A percentile compares a stretch with the other conserved stretches of the same genome.
phyloP scores from a whole-genome alignment of 2,888 invertebrate genomes.

The Unio pictorum region DNA sequence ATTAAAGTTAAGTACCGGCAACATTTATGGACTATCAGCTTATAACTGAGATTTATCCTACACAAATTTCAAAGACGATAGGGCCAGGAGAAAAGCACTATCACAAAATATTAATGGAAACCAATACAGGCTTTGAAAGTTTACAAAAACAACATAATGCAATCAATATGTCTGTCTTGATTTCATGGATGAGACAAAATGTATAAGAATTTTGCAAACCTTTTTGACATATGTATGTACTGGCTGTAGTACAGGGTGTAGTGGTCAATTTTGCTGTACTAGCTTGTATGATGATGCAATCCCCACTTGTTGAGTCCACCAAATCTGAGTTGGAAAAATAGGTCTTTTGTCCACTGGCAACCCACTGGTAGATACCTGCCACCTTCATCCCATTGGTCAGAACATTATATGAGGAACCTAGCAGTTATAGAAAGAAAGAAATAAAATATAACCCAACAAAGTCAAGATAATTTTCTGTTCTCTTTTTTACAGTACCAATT shows the following conservation, averaged over 20 bases:
- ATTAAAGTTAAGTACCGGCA: too few relatives aligned
- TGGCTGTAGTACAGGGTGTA: slow-evolving; percentile 15
- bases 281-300: slow-evolving; percentile 34
- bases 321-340: slow-evolving; percentile 26
- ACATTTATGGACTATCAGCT: too few relatives aligned
- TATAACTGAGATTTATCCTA: too few relatives aligned
- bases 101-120: slow-evolving; percentile 5
- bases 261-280: slow-evolving; percentile 19
- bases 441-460: too few relatives aligned
- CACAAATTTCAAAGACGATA: background rate
- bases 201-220: slow-evolving; percentile 18
- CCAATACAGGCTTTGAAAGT: too few relatives aligned
- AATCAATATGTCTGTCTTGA: too few relatives aligned
- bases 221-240: slow-evolving; percentile 36
- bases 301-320: slow-evolving; percentile 18
- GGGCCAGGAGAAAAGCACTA: background rate
- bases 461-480: too few relatives aligned
- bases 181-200: background rate
- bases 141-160: too few relatives aligned
- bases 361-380: slow-evolving; percentile 17
- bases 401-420: slow-evolving; percentile 2
- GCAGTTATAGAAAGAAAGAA: too few relatives aligned
- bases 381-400: slow-evolving; percentile 9
- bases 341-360: slow-evolving; percentile 21
- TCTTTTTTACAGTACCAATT: too few relatives aligned